Base-by-base conservation (phyloP, 1,140 invertebrate genomes). In the Pseudoatta argentina region DNA sequence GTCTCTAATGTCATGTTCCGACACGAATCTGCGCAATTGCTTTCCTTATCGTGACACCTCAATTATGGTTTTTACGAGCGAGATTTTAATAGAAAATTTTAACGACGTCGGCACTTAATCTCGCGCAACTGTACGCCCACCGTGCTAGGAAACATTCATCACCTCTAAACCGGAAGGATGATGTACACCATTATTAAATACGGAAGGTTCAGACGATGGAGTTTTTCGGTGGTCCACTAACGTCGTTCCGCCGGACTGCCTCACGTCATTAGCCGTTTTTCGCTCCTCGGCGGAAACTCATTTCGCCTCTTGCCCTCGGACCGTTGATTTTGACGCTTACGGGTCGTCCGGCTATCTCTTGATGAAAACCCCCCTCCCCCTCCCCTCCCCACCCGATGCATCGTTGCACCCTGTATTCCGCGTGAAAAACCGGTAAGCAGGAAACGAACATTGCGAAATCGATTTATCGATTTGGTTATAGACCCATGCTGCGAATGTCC, bases 111-210 rank as follows among this genome's bases (percentile, higher is more conserved):
- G 44, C 69, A 67, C 69, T 87, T 86, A 79, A 88, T 91, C 71
- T 72, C 30, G 48, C 66, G 66, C 59, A 53, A 69, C 59, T 83
- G n/a, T 34, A 61, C 39, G 39, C 69, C 48, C 12, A 81, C 57
- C 61, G 61, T 30, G 51, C 64, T 27, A 24, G 30, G 55, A 67
- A 88, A 90, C 89, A 90, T 91, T 91, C 81, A 91, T 91, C 89
- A 91, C 89, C 64, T 69, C 53, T 64, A 82, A 63, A 67, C 64
- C 44, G 39, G 24, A 53, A 63, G 90, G 87, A 89, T 91, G 90
- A 89, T 89, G 82, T 89, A 88, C 90, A 86, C 85, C 90, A 90
- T 91, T 91, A 91, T 91, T 91, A 91, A 91, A 91, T 91, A 91
- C 90, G 91, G 82, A 91, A 85, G 87, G 90, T 91, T 88, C 88